Evolutionary conservation across 2,888 invertebrate species (phyloP).

Genomic region (Dyspetes luteomarginatus): DNA sequence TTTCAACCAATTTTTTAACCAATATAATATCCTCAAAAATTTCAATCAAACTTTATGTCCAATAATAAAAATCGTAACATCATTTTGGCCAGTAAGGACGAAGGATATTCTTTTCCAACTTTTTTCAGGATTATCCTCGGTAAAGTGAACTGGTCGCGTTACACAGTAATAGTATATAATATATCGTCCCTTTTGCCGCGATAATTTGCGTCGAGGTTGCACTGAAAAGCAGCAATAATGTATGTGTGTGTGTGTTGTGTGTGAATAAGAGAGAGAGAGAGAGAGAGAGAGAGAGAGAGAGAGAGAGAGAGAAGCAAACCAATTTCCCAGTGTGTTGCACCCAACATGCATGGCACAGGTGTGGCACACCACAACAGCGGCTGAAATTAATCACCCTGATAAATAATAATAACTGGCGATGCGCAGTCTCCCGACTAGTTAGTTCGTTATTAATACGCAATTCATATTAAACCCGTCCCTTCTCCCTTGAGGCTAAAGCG

Average conservation of each 20-base stretch:
- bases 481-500: slow-evolving; percentile 25
- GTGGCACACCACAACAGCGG: slow-evolving; percentile 77
- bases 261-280: slow-evolving; percentile 12
- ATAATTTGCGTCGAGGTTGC: slow-evolving; percentile 52
- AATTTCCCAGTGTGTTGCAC: slow-evolving; percentile 71
- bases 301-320: slow-evolving; percentile 55
- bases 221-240: slow-evolving; percentile 52
- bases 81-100: neutral
- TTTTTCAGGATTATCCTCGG: slow-evolving; percentile 27
- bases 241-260: too few species aligned
- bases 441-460: slow-evolving; percentile 82
- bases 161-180: slow-evolving; percentile 38
- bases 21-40: slow-evolving; percentile 12
- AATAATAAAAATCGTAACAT: slow-evolving; percentile 41
- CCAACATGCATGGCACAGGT: slow-evolving; percentile 73
- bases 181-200: slow-evolving; percentile 48
- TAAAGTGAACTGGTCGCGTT: slow-evolving; percentile 29
- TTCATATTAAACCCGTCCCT: slow-evolving; percentile 79
- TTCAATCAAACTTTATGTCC: neutral
- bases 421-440: slow-evolving; percentile 76
- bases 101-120: neutral
- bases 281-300: slow-evolving; percentile 3
- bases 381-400: slow-evolving; percentile 81
- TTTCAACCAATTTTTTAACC: too few species aligned
- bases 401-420: slow-evolving; percentile 81